These are phyloP conservation scores for Mactromeris polynyma DNA, from an alignment of 2,888 invertebrate species.

Conservation along the genomic window DNA sequence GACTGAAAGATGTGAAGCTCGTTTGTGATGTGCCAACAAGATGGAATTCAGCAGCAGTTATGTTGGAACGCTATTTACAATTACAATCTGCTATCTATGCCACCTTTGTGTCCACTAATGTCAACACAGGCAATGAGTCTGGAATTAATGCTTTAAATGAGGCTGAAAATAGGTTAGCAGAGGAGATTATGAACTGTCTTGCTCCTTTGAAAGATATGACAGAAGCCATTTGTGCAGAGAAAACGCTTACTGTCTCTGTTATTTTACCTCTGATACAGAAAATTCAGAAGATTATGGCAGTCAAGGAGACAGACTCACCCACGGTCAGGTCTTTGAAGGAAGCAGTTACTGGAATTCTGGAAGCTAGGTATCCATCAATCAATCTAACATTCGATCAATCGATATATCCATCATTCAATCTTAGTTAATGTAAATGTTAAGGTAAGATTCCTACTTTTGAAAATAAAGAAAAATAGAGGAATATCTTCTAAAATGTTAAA, in stretches of 20 bases:
- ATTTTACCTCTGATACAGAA: slow-evolving; percentile 34
- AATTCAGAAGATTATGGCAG: background rate
- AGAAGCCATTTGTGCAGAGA: slow-evolving; percentile 37
- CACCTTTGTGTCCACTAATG: slow-evolving; percentile 26
- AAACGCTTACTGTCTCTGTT: slow-evolving; percentile 33
- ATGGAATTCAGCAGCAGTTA: slow-evolving; percentile 46
- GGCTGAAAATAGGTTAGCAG: slow-evolving; percentile 22
- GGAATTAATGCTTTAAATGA: slow-evolving; percentile 18
- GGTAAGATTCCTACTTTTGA: no score
- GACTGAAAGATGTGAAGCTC: slow-evolving; percentile 51
- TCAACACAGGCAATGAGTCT: background rate
- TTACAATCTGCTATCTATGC: slow-evolving; percentile 37
- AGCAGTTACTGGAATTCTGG: background rate
- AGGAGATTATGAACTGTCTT: slow-evolving; percentile 11
- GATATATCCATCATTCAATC: no score
- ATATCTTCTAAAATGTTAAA: no score
- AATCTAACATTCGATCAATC: no score
- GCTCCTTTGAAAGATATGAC: slow-evolving; percentile 41
- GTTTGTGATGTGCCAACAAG: slow-evolving; percentile 43
- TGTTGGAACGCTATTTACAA: slow-evolving; percentile 27
- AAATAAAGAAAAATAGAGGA: background rate
- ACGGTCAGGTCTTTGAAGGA: background rate
- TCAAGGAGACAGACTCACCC: background rate
- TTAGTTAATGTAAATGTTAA: no score
- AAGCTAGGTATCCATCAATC: background rate